phyloP scores from a whole-genome alignment of 2,888 invertebrate genomes.

The Conus canariensis region DNA sequence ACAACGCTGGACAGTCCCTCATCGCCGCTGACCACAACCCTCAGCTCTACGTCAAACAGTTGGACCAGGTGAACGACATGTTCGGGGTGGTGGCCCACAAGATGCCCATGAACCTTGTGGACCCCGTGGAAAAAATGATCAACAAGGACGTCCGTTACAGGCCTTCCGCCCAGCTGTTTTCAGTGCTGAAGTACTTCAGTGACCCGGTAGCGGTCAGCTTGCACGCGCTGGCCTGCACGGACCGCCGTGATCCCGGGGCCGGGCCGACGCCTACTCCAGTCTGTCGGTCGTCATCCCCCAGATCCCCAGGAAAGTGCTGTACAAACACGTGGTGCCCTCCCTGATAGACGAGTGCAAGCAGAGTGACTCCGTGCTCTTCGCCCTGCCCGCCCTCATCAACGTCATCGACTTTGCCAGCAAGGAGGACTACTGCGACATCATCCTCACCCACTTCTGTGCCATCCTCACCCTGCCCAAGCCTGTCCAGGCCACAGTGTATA shows the following conservation, averaged over 20 bases:
- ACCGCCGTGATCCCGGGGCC: constrained; percentile 94
- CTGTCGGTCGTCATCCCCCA: constrained; percentile 91
- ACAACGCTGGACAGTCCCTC: constrained; percentile 92
- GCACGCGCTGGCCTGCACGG: constrained; percentile 94
- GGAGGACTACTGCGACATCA: constrained; percentile 80
- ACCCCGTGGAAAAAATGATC: constrained; percentile 89
- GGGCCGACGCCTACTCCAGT: constrained; percentile 91
- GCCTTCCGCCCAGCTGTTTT: constrained; percentile 93
- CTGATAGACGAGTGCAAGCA: constrained; percentile 91
- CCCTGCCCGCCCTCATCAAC: constrained; percentile 73
- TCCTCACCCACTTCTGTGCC: constrained; percentile 85
- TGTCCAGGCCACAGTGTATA: constrained; percentile 89
- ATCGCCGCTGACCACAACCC: constrained; percentile 95
- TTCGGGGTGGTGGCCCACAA: constrained; percentile 88
- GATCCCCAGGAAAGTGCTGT: constrained; percentile 96
- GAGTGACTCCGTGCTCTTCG: constrained; percentile 90
- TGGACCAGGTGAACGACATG: constrained; percentile 92
- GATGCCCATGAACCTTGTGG: constrained; percentile 91
- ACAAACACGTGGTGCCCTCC: constrained; percentile 95
- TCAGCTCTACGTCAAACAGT: constrained; percentile 92
- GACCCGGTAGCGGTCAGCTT: constrained; percentile 94
- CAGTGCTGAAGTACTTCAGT: constrained; percentile 86
- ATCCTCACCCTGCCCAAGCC: constrained; percentile 78
- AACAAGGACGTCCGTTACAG: constrained; percentile 91
- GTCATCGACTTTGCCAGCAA: constrained; percentile 69